Evolutionary conservation across 2,113 vertebrate species (phyloP).

Genomic region (Apaloderma vittatum): DNA sequence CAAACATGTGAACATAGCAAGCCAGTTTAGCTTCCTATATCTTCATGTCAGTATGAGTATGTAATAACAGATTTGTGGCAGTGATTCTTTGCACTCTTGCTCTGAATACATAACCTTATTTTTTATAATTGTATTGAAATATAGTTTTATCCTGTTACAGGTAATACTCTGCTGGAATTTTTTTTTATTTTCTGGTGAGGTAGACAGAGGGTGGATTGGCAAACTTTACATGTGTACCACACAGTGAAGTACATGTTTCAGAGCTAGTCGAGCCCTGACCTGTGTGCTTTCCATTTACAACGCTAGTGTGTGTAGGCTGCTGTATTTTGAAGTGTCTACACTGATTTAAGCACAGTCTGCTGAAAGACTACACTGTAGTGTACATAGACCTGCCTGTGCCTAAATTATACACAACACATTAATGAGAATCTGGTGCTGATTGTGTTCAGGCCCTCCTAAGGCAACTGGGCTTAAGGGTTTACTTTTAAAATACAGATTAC

Average conservation of each 20-base stretch:
- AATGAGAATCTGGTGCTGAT: not conserved
- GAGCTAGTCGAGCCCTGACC: not conserved
- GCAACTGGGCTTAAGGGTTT: slow-evolving; percentile 4
- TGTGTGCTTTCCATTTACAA: not conserved
- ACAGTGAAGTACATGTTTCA: not conserved
- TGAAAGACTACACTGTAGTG: not conserved
- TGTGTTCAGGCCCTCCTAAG: not conserved
- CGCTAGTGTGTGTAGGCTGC: not conserved
- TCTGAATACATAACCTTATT: not conserved
- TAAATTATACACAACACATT: not conserved
- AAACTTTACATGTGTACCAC: not conserved
- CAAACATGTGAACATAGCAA: slow-evolving; percentile 5
- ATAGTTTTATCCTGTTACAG: not conserved
- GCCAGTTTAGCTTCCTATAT: not conserved
- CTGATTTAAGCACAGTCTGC: not conserved
- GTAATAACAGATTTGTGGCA: not conserved
- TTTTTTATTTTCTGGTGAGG: not conserved
- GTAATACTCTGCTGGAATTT: not conserved
- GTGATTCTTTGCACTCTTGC: not conserved
- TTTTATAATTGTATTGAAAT: not conserved
- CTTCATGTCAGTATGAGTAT: not conserved
- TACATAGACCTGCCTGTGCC: not conserved
- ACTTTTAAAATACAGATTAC: not conserved
- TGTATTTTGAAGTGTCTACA: not conserved
- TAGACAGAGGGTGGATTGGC: not conserved